These are phyloP conservation scores for Isichthys henryi DNA, from an alignment of 2,113 vertebrate species.

Conservation along the genomic window DNA sequence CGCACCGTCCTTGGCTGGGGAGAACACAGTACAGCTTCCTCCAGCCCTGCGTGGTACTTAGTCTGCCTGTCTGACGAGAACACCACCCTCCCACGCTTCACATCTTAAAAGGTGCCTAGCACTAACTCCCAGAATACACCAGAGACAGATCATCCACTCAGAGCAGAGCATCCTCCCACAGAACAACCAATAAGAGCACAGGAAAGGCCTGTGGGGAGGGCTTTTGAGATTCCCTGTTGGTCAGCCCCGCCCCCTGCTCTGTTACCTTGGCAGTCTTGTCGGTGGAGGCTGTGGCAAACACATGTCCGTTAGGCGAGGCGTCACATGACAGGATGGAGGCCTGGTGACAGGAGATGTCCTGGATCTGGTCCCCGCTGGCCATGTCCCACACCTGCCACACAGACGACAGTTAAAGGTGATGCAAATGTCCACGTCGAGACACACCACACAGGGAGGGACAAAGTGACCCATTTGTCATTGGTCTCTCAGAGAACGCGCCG, in stretches of 20 bases:
- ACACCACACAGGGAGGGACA: not conserved
- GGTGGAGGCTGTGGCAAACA: constrained; percentile 80
- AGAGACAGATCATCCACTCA: not conserved
- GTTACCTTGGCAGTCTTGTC: constrained; percentile 87
- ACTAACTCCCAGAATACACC: not conserved
- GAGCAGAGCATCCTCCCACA: not conserved
- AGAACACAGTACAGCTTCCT: not conserved
- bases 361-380: constrained; percentile 60
- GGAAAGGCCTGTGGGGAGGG: not conserved
- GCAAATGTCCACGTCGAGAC: not conserved
- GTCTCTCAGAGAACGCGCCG: not conserved
- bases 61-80: not conserved
- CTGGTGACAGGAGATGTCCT: constrained; percentile 71
- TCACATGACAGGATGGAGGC: constrained; percentile 81
- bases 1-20: not conserved
- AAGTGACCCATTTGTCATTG: not conserved
- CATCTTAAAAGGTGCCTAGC: not conserved
- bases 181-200: not conserved
- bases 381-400: constrained; percentile 74
- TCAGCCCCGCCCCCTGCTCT: not conserved
- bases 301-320: constrained; percentile 66
- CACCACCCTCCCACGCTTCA: not conserved
- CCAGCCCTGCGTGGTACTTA: not conserved
- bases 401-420: not conserved
- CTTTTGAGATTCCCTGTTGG: not conserved